A percentile compares a stretch with the other conserved stretches of the same genome.
phyloP scores from a whole-genome alignment of 2,113 vertebrate genomes.

The Sarotherodon lohbergeri region DNA sequence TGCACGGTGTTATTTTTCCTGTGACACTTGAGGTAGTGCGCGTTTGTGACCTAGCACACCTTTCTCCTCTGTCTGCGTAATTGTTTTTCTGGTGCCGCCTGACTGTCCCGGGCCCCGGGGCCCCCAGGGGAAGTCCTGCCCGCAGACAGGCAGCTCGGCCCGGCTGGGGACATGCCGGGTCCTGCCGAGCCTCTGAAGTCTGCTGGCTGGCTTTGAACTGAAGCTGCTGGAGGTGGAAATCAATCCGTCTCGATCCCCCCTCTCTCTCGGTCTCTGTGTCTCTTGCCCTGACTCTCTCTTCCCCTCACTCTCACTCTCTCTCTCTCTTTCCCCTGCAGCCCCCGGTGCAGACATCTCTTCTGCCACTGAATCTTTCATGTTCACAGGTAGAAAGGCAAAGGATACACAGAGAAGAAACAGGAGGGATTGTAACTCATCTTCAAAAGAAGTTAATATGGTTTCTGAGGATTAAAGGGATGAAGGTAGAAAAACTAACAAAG shows the following conservation, averaged over 20 bases:
- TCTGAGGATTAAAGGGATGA: conserved; percentile 64
- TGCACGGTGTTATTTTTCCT: not conserved
- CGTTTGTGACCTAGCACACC: conserved; percentile 36
- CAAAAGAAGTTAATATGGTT: conserved; percentile 61
- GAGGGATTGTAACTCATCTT: conserved; percentile 61
- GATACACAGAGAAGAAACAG: conserved; percentile 37
- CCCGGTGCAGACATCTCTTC: conserved; percentile 16
- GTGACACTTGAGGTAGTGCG: not conserved
- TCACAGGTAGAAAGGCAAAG: conserved; percentile 59
- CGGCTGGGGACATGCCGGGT: conserved; percentile 69
- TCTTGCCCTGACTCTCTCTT: not conserved
- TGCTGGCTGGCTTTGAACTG: conserved; percentile 70
- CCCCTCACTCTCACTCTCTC: not conserved
- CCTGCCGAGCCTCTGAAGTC: conserved; percentile 74
- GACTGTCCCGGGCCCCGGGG: conserved; percentile 56
- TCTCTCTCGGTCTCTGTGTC: not conserved
- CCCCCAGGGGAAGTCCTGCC: conserved; percentile 71
- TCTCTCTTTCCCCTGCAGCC: conserved; percentile 19
- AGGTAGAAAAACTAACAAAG: conserved; percentile 52
- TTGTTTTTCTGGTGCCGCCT: conserved; percentile 72
- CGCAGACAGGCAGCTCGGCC: conserved; percentile 67
- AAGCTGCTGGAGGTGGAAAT: conserved; percentile 72
- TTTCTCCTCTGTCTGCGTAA: conserved; percentile 49
- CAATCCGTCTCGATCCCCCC: conserved; percentile 55
- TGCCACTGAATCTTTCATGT: conserved; percentile 60